These are phyloP conservation scores for Artibeus jamaicensis DNA, from an alignment of 2,797 vertebrate genomes.

Conservation along the genomic window DNA sequence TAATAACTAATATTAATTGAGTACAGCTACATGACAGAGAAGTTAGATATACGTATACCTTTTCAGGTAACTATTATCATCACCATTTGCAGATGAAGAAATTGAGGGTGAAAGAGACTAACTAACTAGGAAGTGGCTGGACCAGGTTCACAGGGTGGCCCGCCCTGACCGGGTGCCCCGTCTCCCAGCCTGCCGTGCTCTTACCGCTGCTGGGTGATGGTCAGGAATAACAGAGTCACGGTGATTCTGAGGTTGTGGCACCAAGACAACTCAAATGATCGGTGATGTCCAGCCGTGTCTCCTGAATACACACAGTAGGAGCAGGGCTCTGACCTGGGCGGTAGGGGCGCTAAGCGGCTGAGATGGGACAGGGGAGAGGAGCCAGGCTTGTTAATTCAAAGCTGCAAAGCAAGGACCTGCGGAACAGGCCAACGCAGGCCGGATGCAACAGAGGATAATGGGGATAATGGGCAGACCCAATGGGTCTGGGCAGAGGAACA, in stretches of 20 bases:
- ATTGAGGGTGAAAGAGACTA: not conserved
- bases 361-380: not conserved
- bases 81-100: not conserved
- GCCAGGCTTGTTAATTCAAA: not conserved
- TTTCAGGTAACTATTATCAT: not conserved
- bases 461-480: not conserved
- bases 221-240: not conserved
- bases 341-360: not conserved
- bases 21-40: not conserved
- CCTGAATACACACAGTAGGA: not conserved
- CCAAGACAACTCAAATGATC: not conserved
- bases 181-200: not conserved
- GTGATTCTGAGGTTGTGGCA: not conserved
- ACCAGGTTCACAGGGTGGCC: too few relatives aligned
- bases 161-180: not conserved
- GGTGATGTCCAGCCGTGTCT: not conserved
- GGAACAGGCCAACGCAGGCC: not conserved
- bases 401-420: not conserved
- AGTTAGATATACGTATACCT: not conserved
- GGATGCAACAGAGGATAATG: not conserved
- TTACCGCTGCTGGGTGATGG: not conserved
- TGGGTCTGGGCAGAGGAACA: not conserved
- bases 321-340: not conserved
- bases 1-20: not conserved
- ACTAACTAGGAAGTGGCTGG: not conserved